Conservation (phyloP, 2,888 invertebrate genomes). For the Cosmopolites sordidus region DNA sequence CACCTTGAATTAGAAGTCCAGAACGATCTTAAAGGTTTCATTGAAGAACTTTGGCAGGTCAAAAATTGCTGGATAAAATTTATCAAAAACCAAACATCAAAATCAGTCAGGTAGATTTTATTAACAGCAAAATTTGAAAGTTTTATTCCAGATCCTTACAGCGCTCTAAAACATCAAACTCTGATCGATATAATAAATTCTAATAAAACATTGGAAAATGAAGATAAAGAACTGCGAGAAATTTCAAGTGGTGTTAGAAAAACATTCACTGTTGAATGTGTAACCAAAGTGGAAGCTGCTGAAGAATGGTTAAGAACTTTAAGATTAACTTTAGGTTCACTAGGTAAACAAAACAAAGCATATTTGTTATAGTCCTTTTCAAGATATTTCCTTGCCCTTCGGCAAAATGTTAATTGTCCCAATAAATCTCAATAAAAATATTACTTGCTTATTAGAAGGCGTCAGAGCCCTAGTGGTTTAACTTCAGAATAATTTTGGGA, state of each 20-base stretch:
- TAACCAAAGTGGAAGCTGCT: slow-evolving; percentile 18
- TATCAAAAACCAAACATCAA: slow-evolving; percentile 7
- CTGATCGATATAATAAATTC: neutral
- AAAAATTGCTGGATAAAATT: slow-evolving; percentile 18
- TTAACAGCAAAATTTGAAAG: too few relatives aligned
- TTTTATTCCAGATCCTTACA: neutral
- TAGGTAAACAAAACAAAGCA: slow-evolving; percentile 22
- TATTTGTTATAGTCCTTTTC: too few relatives aligned
- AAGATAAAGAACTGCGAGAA: neutral
- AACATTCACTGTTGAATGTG: neutral
- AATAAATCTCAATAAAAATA: too few relatives aligned
- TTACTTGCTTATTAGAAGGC: too few relatives aligned
- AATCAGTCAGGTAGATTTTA: slow-evolving; percentile 5
- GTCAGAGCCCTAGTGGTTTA: too few relatives aligned
- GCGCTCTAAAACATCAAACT: neutral
- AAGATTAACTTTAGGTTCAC: slow-evolving; percentile 27
- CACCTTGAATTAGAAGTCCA: slow-evolving; percentile 36
- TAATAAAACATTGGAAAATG: neutral
- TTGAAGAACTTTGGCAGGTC: slow-evolving; percentile 24
- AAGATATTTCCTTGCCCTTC: too few relatives aligned
- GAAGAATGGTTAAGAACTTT: slow-evolving; percentile 32
- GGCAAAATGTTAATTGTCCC: too few relatives aligned
- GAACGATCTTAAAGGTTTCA: slow-evolving; percentile 34
- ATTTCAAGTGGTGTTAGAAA: neutral
- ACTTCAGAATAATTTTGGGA: too few relatives aligned